Percentiles rank a stretch among this genome's conserved stretches.
These are phyloP conservation scores for Sepioteuthis lessoniana DNA, from an alignment of 2,888 invertebrate species.

Conservation along the genomic window DNA sequence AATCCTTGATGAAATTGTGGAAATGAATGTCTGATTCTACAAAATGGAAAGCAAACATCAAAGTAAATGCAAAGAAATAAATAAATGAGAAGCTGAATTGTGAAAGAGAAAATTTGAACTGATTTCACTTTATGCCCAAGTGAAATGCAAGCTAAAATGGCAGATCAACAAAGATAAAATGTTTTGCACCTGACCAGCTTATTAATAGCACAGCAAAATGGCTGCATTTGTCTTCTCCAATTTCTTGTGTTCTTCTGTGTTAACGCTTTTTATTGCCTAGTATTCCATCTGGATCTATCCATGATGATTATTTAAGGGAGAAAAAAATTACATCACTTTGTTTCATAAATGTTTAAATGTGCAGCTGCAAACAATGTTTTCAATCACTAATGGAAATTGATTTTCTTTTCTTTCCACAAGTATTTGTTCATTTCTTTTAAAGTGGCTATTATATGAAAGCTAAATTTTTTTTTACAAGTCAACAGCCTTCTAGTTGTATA, in stretches of 20 bases:
- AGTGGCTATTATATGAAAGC: constrained; percentile 7
- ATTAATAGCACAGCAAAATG: not conserved
- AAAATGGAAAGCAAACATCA: not conserved
- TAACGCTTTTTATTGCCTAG: not conserved
- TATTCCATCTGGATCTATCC: not conserved
- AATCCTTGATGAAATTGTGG: not conserved
- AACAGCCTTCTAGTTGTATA: not conserved
- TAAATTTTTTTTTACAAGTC: not conserved
- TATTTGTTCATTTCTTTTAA: not conserved
- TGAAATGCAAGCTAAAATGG: not conserved
- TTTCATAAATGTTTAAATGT: not conserved
- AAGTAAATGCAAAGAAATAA: not conserved
- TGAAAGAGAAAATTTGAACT: not conserved
- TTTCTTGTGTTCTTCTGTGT: not conserved
- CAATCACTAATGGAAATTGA: not conserved
- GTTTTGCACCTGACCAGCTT: not conserved
- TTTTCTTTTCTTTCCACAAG: not conserved
- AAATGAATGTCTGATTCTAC: not conserved
- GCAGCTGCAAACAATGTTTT: not conserved
- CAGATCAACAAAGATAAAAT: not conserved
- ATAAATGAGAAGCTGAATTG: too few species aligned
- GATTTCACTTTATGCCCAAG: not conserved
- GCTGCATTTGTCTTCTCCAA: not conserved
- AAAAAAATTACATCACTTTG: not conserved
- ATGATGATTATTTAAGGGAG: not conserved